phyloP scores from a whole-genome alignment of 2,797 vertebrate species.

The Spatula versicolor region DNA sequence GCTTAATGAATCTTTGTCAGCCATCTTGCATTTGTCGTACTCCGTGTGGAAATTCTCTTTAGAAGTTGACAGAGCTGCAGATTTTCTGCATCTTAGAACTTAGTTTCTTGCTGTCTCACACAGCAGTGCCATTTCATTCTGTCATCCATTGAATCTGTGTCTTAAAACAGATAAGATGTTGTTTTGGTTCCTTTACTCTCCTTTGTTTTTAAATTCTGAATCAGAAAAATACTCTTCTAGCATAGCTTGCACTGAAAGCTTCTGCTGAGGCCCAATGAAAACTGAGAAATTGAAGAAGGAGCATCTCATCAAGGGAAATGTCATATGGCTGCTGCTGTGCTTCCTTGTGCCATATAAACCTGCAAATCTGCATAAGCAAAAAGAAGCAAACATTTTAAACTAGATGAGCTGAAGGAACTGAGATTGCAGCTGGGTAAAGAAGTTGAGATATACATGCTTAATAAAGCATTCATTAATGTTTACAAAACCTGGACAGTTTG shows the following conservation, averaged over 20 bases:
- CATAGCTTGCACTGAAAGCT: neutral
- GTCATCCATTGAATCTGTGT: neutral
- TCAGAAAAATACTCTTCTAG: neutral
- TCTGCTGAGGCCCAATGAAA: neutral
- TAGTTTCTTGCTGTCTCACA: neutral
- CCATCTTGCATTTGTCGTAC: neutral
- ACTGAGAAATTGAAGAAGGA: neutral
- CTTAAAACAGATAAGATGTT: neutral
- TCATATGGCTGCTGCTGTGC: neutral
- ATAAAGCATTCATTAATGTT: neutral
- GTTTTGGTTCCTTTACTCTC: neutral
- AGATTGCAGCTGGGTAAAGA: neutral
- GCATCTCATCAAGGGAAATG: neutral
- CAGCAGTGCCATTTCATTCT: neutral
- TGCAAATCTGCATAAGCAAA: neutral
- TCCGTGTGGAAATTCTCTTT: neutral
- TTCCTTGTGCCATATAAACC: neutral
- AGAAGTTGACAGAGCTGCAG: neutral
- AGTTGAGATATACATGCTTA: neutral
- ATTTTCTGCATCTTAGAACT: neutral
- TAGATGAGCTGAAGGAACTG: neutral
- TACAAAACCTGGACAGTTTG: neutral
- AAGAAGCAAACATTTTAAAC: neutral
- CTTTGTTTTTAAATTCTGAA: neutral
- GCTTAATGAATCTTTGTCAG: neutral